Evolutionary conservation across 2,797 vertebrate species (phyloP).

Genomic region (Micromesistius poutassou): DNA sequence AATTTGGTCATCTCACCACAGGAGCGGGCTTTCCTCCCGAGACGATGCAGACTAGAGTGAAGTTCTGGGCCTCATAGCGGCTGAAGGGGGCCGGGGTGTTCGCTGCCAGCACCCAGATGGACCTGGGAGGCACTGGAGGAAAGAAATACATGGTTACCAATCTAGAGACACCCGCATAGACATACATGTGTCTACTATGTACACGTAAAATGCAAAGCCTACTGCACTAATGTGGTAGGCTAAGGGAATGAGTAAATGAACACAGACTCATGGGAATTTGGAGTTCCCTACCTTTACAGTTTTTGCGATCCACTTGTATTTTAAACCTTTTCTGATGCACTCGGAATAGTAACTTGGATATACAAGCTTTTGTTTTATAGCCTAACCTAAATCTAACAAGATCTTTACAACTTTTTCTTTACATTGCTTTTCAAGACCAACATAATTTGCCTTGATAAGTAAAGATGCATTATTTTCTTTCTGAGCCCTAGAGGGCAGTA

Average conservation of each 20-base stretch:
- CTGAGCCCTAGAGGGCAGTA: neutral
- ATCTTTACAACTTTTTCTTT: neutral
- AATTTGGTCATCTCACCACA: slow-evolving; percentile 67
- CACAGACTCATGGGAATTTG: neutral
- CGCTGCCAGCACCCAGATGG: slow-evolving; percentile 85
- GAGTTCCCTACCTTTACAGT: neutral
- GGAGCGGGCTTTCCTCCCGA: slow-evolving; percentile 89
- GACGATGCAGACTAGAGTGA: slow-evolving; percentile 90
- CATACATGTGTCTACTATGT: neutral
- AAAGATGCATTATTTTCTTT: neutral
- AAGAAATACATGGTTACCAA: neutral
- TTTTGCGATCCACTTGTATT: too few species aligned
- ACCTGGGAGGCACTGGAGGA: slow-evolving; percentile 84
- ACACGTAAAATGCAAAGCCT: neutral
- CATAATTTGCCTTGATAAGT: neutral
- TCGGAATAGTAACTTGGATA: too few species aligned
- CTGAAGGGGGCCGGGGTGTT: slow-evolving; percentile 85
- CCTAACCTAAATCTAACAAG: neutral
- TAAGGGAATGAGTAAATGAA: neutral
- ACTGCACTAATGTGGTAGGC: neutral
- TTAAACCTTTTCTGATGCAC: too few species aligned
- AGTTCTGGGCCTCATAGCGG: slow-evolving; percentile 92
- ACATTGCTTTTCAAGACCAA: neutral
- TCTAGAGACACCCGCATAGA: neutral
- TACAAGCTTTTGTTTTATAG: too few species aligned